phyloP scores from a whole-genome alignment of 2,888 invertebrate species.

The Aquatica leii region DNA sequence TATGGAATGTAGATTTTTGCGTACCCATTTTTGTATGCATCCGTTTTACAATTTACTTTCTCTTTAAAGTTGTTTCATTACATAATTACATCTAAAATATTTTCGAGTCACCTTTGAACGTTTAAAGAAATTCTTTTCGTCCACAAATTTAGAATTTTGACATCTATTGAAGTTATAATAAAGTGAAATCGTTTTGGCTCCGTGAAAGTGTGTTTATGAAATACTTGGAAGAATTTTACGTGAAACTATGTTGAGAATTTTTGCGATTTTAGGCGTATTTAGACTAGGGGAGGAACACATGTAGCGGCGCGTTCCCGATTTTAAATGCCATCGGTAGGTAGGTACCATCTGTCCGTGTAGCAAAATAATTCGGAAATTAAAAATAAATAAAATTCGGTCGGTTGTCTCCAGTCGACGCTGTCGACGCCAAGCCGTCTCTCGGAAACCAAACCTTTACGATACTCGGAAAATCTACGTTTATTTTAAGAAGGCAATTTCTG shows the following conservation, averaged over 20 bases:
- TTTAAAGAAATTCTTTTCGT: no score
- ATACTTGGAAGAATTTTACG: not conserved
- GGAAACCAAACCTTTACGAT: constrained; percentile 2
- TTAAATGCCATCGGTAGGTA: constrained; percentile 17
- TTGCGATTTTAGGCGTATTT: no score
- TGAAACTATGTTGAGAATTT: constrained; percentile 7
- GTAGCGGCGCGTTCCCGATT: not conserved
- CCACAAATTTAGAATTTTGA: no score
- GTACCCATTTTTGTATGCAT: no score
- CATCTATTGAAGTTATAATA: no score
- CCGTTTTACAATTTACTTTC: no score
- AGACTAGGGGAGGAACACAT: constrained; percentile 1
- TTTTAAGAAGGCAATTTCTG: constrained; percentile 3
- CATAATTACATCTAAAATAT: no score
- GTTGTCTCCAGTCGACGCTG: constrained; percentile 31
- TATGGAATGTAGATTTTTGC: no score
- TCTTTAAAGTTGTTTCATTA: no score
- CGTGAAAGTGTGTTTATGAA: constrained; percentile 10
- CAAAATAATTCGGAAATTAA: constrained; percentile 26
- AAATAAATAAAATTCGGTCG: constrained; percentile 35
- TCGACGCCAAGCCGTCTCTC: constrained; percentile 42
- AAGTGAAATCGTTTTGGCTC: constrained; percentile 4
- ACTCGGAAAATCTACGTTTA: constrained; percentile 3
- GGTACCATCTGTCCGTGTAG: not conserved
- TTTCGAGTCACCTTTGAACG: no score